Evolutionary conservation across 2,797 vertebrate species (phyloP).

Genomic region (Spheniscus humboldti): DNA sequence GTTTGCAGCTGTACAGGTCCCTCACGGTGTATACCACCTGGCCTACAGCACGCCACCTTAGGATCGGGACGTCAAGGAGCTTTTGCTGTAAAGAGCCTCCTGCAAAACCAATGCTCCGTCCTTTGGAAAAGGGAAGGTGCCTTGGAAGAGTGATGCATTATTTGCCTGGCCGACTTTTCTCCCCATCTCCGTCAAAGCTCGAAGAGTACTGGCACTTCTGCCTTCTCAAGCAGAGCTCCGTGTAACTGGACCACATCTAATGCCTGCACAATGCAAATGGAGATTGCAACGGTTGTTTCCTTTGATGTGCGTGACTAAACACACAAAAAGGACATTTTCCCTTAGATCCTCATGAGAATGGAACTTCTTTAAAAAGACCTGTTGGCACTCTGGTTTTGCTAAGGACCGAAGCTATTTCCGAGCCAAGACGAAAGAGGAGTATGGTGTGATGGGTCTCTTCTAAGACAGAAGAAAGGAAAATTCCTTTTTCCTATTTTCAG

Average conservation of each 20-base stretch:
- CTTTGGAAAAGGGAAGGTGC: slow-evolving; percentile 32
- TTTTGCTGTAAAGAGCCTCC: background rate
- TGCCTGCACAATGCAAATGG: slow-evolving; percentile 50
- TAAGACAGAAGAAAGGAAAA: slow-evolving; percentile 28
- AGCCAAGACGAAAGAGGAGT: background rate
- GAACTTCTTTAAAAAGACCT: slow-evolving; percentile 57
- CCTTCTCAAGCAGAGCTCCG: slow-evolving; percentile 4
- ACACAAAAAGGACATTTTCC: slow-evolving; percentile 47
- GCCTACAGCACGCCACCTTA: fast-evolving
- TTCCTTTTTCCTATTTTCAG: slow-evolving; percentile 22
- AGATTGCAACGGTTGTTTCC: slow-evolving; percentile 35
- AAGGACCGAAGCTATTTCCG: background rate
- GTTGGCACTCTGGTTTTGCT: slow-evolving; percentile 31
- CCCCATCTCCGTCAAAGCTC: background rate
- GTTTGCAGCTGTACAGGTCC: fast-evolving
- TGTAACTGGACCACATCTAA: slow-evolving; percentile 65
- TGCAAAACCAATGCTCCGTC: slow-evolving; percentile 10
- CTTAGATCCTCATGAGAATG: background rate
- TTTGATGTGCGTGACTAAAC: slow-evolving; percentile 66
- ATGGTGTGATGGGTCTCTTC: background rate
- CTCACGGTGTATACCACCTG: fast-evolving
- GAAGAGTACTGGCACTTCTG: background rate
- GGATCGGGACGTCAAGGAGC: background rate
- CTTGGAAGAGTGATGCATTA: background rate
- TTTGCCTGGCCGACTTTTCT: slow-evolving; percentile 40